These are phyloP conservation scores for Yponomeuta cagnagella DNA, from an alignment of 2,888 invertebrate genomes.

Conservation along the genomic window DNA sequence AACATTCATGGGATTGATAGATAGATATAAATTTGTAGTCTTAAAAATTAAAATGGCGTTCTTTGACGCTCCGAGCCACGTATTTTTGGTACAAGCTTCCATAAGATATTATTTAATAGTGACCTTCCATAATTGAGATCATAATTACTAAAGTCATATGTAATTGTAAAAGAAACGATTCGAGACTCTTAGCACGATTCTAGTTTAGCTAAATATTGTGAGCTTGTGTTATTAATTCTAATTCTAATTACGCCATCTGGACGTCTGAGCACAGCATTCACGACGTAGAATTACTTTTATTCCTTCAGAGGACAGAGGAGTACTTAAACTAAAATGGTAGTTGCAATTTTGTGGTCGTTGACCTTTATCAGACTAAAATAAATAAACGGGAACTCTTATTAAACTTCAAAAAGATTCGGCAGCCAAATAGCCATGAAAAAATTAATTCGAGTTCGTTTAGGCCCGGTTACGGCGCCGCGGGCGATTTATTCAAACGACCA, in stretches of 20 bases:
- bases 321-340: not conserved
- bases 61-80: too few species aligned
- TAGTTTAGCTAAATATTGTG: too few species aligned
- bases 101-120: too few species aligned
- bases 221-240: not conserved
- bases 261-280: not conserved
- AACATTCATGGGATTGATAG: too few species aligned
- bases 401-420: constrained; percentile 1
- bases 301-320: not conserved
- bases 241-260: not conserved
- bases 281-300: not conserved
- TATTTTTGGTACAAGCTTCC: too few species aligned
- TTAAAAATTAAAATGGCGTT: too few species aligned
- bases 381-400: not conserved
- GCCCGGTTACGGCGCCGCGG: constrained; percentile 50
- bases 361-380: not conserved
- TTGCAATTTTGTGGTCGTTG: not conserved
- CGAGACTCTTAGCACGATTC: too few species aligned
- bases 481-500: constrained; percentile 73
- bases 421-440: constrained; percentile 44
- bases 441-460: constrained; percentile 56
- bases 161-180: too few species aligned
- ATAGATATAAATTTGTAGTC: too few species aligned
- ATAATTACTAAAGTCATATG: too few species aligned
- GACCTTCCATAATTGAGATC: too few species aligned